phyloP scores from a whole-genome alignment of 2,113 vertebrate species.

The Promerops cafer region DNA sequence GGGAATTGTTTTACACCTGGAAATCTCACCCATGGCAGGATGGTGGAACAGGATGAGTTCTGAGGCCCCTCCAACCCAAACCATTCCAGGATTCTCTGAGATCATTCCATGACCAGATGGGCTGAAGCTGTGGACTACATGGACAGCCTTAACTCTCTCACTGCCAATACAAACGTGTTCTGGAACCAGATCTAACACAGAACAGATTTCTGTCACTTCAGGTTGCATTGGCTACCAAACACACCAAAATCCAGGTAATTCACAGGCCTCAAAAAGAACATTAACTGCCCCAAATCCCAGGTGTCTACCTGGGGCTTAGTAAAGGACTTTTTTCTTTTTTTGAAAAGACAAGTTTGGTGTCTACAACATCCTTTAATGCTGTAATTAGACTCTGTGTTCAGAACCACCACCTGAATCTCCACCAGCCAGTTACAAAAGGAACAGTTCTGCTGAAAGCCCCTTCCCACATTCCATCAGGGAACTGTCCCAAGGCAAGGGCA shows the following conservation, averaged over 20 bases:
- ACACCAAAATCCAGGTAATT: not conserved
- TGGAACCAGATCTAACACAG: not conserved
- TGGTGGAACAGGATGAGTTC: not conserved
- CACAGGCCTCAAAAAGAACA: not conserved
- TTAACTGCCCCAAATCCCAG: not conserved
- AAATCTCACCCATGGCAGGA: not conserved
- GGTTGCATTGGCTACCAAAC: not conserved
- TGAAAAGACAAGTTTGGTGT: not conserved
- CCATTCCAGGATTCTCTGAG: not conserved
- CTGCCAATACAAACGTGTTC: not conserved
- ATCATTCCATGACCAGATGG: not conserved
- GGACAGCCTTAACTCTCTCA: not conserved
- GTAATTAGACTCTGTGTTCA: not conserved
- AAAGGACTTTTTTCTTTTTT: not conserved
- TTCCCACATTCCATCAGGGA: not conserved
- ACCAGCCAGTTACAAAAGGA: not conserved
- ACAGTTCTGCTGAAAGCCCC: not conserved
- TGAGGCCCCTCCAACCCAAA: not conserved
- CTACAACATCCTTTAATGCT: not conserved
- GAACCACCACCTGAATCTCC: not conserved
- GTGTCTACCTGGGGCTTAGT: not conserved
- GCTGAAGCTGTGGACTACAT: fast-evolving
- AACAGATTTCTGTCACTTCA: not conserved
- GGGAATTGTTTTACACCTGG: not conserved
- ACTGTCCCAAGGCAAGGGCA: fast-evolving